A percentile compares a stretch with the other conserved stretches of the same genome.
Evolutionary conservation across 2,888 invertebrate genomes (phyloP).

Genomic region (Hipparchia semele): DNA sequence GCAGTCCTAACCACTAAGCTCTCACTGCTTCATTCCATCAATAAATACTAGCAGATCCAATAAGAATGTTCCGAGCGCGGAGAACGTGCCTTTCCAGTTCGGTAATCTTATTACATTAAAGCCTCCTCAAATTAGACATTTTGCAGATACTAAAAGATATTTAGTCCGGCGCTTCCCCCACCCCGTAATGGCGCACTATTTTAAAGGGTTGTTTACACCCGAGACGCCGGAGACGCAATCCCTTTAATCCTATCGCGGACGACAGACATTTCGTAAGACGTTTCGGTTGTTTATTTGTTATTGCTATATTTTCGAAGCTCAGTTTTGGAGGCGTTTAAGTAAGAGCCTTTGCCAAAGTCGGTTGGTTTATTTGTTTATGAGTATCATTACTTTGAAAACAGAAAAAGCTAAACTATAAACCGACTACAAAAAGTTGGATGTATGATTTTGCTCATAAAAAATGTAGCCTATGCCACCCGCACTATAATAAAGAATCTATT

Average conservation of each 20-base stretch:
- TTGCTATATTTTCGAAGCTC: slow-evolving; percentile 16
- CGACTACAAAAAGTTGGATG: too few species aligned
- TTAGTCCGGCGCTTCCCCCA: slow-evolving; percentile 55
- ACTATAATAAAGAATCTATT: too few species aligned
- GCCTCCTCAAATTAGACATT: slow-evolving; percentile 69
- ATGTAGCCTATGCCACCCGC: too few species aligned
- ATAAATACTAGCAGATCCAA: not conserved
- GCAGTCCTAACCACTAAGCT: too few species aligned
- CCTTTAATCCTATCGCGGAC: slow-evolving; percentile 36
- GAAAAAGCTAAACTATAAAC: too few species aligned
- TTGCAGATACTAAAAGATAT: slow-evolving; percentile 79
- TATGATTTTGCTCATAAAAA: too few species aligned
- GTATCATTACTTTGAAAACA: too few species aligned
- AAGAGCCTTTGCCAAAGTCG: not conserved
- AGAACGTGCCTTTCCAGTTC: slow-evolving; percentile 4
- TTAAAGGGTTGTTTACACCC: slow-evolving; percentile 75
- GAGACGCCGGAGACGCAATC: slow-evolving; percentile 35
- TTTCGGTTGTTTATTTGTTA: slow-evolving; percentile 20
- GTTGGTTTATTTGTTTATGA: not conserved
- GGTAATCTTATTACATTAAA: slow-evolving; percentile 56
- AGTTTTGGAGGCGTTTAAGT: slow-evolving; percentile 7
- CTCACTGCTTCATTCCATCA: too few species aligned
- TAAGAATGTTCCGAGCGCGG: not conserved
- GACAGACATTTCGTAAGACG: slow-evolving; percentile 28
- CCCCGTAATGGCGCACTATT: slow-evolving; percentile 67